phyloP scores from a whole-genome alignment of 1,140 invertebrate species.

The Odontomachus brunneus region DNA sequence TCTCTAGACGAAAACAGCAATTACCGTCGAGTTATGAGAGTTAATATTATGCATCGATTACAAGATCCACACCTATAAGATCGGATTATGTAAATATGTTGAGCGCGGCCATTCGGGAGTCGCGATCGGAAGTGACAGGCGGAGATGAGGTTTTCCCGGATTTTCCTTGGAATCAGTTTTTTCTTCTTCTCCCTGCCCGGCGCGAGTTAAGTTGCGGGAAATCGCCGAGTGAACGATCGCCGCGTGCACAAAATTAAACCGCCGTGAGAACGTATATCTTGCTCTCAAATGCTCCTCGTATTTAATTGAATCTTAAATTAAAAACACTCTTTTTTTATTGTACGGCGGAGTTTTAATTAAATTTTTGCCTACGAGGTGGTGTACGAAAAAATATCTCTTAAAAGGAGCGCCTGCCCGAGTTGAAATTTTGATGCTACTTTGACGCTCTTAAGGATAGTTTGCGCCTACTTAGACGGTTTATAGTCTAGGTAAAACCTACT shows the following conservation, averaged over 20 bases:
- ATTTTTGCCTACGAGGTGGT: no score
- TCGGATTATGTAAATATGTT: constrained; percentile 53
- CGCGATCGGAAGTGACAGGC: constrained; percentile 39
- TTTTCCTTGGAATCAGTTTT: constrained; percentile 47
- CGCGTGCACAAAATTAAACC: background rate
- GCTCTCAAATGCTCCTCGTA: no score
- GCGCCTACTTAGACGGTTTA: no score
- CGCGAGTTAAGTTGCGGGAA: constrained; percentile 6
- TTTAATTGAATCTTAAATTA: constrained; percentile 46
- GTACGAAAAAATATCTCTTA: no score
- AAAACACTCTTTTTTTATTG: background rate
- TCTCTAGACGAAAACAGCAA: constrained; percentile 38
- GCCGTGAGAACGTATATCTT: background rate
- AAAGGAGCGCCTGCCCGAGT: no score
- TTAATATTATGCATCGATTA: constrained; percentile 58
- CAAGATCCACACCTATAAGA: constrained; percentile 1
- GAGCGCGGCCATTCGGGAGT: constrained; percentile 36
- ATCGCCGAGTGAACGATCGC: background rate
- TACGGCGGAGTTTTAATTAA: no score
- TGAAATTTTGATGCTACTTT: no score
- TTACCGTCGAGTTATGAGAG: constrained; percentile 36
- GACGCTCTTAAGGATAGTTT: no score
- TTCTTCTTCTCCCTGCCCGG: background rate
- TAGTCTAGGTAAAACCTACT: no score
- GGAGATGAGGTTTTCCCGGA: constrained; percentile 29